phyloP scores from a whole-genome alignment of 2,113 vertebrate species.

The Chaetodon auriga region DNA sequence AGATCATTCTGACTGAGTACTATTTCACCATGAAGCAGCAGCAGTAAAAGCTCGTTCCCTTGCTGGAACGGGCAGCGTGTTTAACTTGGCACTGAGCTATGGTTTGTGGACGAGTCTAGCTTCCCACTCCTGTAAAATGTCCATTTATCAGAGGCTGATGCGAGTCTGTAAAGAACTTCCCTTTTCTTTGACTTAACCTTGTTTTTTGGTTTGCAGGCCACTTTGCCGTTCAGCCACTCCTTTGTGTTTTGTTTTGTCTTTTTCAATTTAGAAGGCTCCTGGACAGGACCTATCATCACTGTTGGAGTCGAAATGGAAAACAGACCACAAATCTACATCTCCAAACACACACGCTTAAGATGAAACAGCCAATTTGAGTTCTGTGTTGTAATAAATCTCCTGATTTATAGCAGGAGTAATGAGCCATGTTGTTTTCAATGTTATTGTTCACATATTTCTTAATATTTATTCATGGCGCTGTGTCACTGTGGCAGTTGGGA shows the following conservation, averaged over 20 bases:
- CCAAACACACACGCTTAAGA: slow-evolving; percentile 1
- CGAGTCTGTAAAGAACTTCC: slow-evolving; percentile 24
- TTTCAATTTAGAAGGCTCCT: slow-evolving; percentile 36
- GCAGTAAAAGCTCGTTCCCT: slow-evolving; percentile 7
- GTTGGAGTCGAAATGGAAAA: slow-evolving; percentile 9
- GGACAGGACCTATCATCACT: slow-evolving; percentile 43
- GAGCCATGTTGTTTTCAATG: slow-evolving; percentile 48
- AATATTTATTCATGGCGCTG: slow-evolving; percentile 41
- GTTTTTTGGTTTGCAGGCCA: slow-evolving; percentile 31
- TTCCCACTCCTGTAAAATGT: slow-evolving; percentile 63
- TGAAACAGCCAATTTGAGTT: slow-evolving; percentile 33
- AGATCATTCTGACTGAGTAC: background rate
- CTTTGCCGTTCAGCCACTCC: slow-evolving; percentile 2
- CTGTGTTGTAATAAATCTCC: slow-evolving; percentile 34
- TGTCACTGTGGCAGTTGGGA: slow-evolving; percentile 3
- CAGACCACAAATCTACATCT: slow-evolving; percentile 18
- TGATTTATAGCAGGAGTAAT: slow-evolving; percentile 47
- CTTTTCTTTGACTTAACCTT: slow-evolving; percentile 3
- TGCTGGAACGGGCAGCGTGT: slow-evolving; percentile 28
- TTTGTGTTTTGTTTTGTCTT: slow-evolving; percentile 14
- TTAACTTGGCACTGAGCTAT: slow-evolving; percentile 54
- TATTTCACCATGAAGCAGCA: slow-evolving; percentile 24
- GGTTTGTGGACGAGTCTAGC: slow-evolving; percentile 33
- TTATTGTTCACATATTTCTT: slow-evolving; percentile 28
- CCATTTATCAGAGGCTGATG: slow-evolving; percentile 45